These are phyloP conservation scores for Oryzias celebensis DNA, from an alignment of 2,113 vertebrate genomes.

Conservation along the genomic window DNA sequence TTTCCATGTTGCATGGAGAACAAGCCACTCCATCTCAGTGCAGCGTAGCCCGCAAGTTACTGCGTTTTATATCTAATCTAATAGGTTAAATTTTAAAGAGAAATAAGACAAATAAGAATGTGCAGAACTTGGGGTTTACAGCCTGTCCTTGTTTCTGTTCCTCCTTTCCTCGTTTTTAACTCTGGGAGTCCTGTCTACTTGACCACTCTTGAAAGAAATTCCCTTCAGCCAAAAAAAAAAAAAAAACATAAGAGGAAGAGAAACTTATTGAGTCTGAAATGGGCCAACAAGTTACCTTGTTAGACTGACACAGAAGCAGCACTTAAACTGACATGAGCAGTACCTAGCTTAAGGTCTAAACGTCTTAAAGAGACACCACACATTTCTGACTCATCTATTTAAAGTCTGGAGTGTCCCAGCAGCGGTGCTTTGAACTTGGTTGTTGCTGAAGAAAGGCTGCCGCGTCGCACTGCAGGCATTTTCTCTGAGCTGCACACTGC, in stretches of 20 bases:
- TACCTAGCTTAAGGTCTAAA: conserved; percentile 18
- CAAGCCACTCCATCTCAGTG: too few relatives aligned
- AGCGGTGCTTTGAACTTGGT: conserved; percentile 35
- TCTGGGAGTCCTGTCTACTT: neutral
- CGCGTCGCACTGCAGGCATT: conserved; percentile 4
- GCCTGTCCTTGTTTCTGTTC: too few relatives aligned
- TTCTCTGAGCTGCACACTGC: neutral
- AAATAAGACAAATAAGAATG: too few relatives aligned
- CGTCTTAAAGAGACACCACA: conserved; percentile 27
- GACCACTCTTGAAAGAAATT: neutral
- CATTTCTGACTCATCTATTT: conserved; percentile 25
- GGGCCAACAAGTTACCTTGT: neutral
- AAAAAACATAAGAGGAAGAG: neutral
- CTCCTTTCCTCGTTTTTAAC: neutral
- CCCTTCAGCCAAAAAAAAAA: neutral
- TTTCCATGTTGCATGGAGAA: too few relatives aligned
- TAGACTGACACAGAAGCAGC: conserved; percentile 1
- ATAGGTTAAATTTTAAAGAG: too few relatives aligned
- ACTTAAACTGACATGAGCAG: conserved; percentile 11
- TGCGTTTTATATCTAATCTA: too few relatives aligned
- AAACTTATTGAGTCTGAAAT: neutral
- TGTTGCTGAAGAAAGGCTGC: conserved; percentile 14
- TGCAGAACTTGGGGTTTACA: too few relatives aligned
- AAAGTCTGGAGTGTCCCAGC: conserved; percentile 18
- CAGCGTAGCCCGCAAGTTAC: too few relatives aligned